Percentiles rank a stretch among this genome's conserved stretches.
Conservation (phyloP, 1,140 invertebrate genomes). For the Dicyema japonicum region DNA sequence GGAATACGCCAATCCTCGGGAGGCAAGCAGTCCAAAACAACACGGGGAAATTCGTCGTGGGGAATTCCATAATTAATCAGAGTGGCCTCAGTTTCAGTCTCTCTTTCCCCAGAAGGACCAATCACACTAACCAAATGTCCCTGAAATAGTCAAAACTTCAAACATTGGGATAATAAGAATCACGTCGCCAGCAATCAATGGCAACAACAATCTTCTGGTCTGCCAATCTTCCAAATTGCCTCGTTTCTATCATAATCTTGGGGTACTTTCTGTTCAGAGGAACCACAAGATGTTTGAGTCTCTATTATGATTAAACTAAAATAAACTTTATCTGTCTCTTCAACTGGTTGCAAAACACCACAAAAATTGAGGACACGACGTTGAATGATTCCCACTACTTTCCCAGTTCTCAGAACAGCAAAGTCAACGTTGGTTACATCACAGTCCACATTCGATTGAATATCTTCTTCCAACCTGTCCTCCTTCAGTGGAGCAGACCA, state of each 20-base stretch:
- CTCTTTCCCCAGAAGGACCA: conserved; percentile 33
- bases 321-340: no score
- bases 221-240: conserved; percentile 11
- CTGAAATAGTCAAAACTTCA: no score
- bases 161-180: conserved; percentile 20
- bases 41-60: conserved; percentile 56
- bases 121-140: conserved; percentile 22
- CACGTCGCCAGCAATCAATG: conserved; percentile 20
- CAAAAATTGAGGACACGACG: no score
- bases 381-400: conserved; percentile 64
- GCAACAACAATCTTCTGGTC: conserved; percentile 20
- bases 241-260: conserved; percentile 20
- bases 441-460: not conserved
- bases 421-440: conserved; percentile 3
- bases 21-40: conserved; percentile 54
- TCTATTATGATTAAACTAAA: no score
- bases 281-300: conserved; percentile 16
- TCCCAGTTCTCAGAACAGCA: conserved; percentile 33
- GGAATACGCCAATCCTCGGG: no score
- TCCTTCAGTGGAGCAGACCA: conserved; percentile 26
- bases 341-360: no score
- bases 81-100: conserved; percentile 64
- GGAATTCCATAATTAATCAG: conserved; percentile 79
- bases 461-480: conserved; percentile 4
- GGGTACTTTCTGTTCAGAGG: conserved; percentile 21